phyloP scores from a whole-genome alignment of 2,797 vertebrate species.

The Galaxias olidus region DNA sequence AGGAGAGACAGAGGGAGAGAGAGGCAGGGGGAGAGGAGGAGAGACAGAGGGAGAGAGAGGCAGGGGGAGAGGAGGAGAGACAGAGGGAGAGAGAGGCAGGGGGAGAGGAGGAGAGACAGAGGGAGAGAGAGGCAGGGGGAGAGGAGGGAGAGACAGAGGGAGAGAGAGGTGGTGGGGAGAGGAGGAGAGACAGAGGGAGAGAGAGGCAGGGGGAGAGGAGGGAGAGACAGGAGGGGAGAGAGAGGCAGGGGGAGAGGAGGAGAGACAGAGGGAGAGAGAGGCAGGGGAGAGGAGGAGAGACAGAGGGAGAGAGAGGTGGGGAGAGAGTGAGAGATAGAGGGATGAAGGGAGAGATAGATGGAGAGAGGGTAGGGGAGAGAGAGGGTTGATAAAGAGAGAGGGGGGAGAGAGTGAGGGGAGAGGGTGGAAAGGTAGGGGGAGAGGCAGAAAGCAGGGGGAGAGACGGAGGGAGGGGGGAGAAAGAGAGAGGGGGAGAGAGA shows the following conservation, averaged over 20 bases:
- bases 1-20: too few relatives aligned
- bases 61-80: constrained; percentile 14
- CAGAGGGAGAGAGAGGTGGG: neutral
- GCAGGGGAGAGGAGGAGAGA: neutral
- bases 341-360: neutral
- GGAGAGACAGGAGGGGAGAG: neutral
- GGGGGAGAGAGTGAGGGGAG: neutral
- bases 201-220: neutral
- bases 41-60: constrained; percentile 28
- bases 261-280: neutral
- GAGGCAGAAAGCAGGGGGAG: neutral
- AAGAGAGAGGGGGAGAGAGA: neutral
- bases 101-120: constrained; percentile 18
- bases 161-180: neutral
- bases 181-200: neutral
- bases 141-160: neutral
- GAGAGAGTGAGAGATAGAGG: neutral
- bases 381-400: neutral
- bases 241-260: neutral
- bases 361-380: neutral
- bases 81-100: constrained; percentile 32
- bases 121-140: neutral
- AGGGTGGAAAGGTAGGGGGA: neutral
- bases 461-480: neutral
- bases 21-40: constrained; percentile 5